phyloP scores from a whole-genome alignment of 2,113 vertebrate species.

The Gymnobelideus leadbeateri region DNA sequence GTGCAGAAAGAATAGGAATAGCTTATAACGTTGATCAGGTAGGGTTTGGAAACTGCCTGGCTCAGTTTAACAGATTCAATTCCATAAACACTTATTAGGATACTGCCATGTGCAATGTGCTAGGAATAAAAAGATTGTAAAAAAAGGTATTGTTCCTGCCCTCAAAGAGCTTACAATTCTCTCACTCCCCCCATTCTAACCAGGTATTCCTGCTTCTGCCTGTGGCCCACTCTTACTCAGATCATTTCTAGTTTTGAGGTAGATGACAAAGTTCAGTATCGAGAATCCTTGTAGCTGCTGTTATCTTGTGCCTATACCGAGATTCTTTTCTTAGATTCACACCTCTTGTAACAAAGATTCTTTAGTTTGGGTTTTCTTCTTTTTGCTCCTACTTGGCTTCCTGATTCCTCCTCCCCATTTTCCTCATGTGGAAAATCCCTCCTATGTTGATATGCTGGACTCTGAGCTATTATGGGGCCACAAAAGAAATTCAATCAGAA shows the following conservation, averaged over 20 bases:
- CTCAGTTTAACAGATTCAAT: not conserved
- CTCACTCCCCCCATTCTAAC: constrained; percentile 42
- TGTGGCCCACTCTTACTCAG: not conserved
- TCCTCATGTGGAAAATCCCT: not conserved
- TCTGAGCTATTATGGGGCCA: not conserved
- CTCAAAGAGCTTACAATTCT: constrained; percentile 10
- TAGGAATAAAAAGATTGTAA: not conserved
- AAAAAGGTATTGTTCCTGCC: not conserved
- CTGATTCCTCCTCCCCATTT: not conserved
- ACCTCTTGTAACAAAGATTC: not conserved
- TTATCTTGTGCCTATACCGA: constrained; percentile 14
- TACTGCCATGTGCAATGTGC: not conserved
- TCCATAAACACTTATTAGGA: constrained; percentile 11
- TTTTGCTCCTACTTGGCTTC: not conserved
- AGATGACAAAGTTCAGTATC: constrained; percentile 13
- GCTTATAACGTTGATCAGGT: not conserved
- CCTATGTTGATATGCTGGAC: not conserved
- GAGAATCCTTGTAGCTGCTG: not conserved
- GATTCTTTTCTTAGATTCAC: not conserved
- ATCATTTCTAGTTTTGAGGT: not conserved
- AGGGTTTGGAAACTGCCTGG: not conserved
- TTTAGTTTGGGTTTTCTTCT: not conserved
- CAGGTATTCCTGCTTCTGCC: constrained; percentile 3
- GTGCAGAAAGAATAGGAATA: not conserved
- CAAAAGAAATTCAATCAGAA: not conserved